phyloP scores from a whole-genome alignment of 2,113 vertebrate genomes.

The Cynoglossus semilaevis region DNA sequence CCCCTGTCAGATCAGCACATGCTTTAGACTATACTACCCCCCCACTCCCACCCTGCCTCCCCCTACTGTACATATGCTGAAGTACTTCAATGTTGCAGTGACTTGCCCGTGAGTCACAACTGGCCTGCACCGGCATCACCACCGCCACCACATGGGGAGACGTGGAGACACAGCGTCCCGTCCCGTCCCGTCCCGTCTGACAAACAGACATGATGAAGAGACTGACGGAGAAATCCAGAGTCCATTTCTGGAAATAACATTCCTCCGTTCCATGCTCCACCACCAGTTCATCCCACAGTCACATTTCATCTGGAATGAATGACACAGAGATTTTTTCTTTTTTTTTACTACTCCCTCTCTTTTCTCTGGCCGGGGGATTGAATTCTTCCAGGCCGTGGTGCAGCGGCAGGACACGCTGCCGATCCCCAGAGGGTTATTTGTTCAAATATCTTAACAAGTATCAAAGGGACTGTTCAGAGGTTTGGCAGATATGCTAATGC shows the following conservation, averaged over 20 bases:
- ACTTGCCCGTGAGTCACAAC: slow-evolving; percentile 2
- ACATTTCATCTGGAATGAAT: slow-evolving; percentile 29
- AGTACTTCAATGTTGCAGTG: not conserved
- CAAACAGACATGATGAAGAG: slow-evolving; percentile 52
- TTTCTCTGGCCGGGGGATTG: too few relatives aligned
- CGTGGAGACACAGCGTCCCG: not conserved
- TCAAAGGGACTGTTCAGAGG: too few relatives aligned
- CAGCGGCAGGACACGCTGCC: too few relatives aligned
- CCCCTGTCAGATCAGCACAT: too few relatives aligned
- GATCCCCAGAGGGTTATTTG: not conserved
- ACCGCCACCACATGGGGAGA: slow-evolving; percentile 1
- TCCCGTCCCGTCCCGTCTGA: slow-evolving; percentile 12
- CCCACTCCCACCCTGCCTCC: too few relatives aligned
- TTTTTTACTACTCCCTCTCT: slow-evolving; percentile 5
- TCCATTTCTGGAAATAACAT: slow-evolving; percentile 38
- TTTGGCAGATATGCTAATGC: too few relatives aligned
- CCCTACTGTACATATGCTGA: not conserved
- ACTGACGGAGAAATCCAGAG: slow-evolving; percentile 27
- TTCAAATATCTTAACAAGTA: too few relatives aligned
- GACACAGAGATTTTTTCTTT: slow-evolving; percentile 10
- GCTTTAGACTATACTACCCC: too few relatives aligned
- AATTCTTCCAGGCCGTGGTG: too few relatives aligned
- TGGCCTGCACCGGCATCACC: not conserved
- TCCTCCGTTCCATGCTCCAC: slow-evolving; percentile 27
- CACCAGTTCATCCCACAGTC: slow-evolving; percentile 28